Percentiles rank a stretch among this genome's conserved stretches.
These are phyloP conservation scores for Apolygus lucorum DNA, from an alignment of 1,140 invertebrate genomes.

Conservation along the genomic window DNA sequence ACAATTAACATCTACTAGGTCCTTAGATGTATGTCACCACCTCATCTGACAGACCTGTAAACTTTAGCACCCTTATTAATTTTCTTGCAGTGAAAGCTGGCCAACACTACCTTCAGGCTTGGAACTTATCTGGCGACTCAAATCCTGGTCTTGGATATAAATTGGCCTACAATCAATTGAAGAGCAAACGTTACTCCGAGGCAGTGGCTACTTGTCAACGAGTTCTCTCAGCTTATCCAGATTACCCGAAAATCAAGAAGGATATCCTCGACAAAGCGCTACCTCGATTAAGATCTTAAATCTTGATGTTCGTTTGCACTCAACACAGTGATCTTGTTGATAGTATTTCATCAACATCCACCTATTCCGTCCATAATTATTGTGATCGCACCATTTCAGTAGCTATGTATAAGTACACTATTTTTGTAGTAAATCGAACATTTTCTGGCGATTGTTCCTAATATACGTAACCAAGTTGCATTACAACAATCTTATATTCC, in stretches of 20 bases:
- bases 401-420: no score
- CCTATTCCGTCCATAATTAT: neutral
- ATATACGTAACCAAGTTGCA: no score
- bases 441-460: no score
- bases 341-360: neutral
- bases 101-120: constrained; percentile 59
- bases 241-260: constrained; percentile 84
- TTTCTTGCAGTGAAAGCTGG: constrained; percentile 56
- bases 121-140: constrained; percentile 63
- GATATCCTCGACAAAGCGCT: constrained; percentile 93
- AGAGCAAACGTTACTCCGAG: constrained; percentile 80
- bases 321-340: neutral
- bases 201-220: constrained; percentile 76
- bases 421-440: no score
- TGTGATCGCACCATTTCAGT: no score
- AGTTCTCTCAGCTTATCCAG: constrained; percentile 70
- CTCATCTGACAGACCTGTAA: neutral
- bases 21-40: neutral
- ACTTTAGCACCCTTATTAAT: neutral
- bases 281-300: constrained; percentile 61
- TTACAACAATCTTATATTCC: no score
- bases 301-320: neutral
- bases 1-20: no score
- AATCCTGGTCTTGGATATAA: constrained; percentile 84
- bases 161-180: constrained; percentile 83